Base-by-base conservation (phyloP, 2,888 invertebrate genomes). In the Amiota mariae region DNA sequence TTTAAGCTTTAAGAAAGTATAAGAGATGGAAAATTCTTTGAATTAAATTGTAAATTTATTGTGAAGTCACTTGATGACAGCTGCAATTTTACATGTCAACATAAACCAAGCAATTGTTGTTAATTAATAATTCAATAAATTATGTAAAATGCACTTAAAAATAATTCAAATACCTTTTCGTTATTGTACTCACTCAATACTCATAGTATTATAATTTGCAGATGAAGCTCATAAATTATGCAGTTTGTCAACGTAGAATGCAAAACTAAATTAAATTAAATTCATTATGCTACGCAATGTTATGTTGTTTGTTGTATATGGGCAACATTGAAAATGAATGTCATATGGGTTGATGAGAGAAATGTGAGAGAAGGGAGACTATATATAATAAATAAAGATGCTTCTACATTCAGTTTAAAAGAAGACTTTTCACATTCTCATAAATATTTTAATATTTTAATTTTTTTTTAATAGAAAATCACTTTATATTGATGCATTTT, bases 111-210 rank as follows among this genome's bases (percentile, higher is more conserved):
- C 81, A 80, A 85, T 84, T 85, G 77, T 75, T 82, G 81, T 83
- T 82, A 85, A 83, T 83, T 85, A 83, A 82, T 85, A 84, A 85
- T 85, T 82, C 82, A 84, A 85, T 83, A 82, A 83, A 83, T 72
- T 76, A 71, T 47, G 61, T 48, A 61, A 73, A 82, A 72, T 57
- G 66, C 66, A 72, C 66, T 72, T 67, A 47, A 66, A 82, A 79
- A 77, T 81, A 77, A 78, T 80, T 75, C 73, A 80, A 79, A 79
- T 77, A 81, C 80, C 82, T 85, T 79, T 82, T 36, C 36, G 36
- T 36, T 36, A 36, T 36, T 36, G 36, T 36, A 36, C 36, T 36
- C 6, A 36, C 36, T 24, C 6, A 36, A 2, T 24, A 3, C 24
- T 36, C 2, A 6, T 2, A 36, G 36, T 36, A 36, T 36, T 36